Base-by-base conservation (phyloP, 2,113 vertebrate species). In the Opisthocomus hoazin region DNA sequence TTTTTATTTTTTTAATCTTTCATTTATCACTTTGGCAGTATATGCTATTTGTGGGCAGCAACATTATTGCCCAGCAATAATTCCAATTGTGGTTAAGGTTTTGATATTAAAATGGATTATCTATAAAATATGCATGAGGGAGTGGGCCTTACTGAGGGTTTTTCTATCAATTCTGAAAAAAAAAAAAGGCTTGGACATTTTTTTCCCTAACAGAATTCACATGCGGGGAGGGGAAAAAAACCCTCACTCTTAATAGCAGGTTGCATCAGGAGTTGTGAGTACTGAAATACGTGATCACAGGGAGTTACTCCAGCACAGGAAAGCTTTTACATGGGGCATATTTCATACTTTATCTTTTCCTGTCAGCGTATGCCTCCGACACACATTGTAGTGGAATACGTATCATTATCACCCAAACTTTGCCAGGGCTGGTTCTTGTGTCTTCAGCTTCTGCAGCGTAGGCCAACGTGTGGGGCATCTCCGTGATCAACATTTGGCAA, bases 341-440 rank as follows among this genome's bases (percentile, higher is more conserved):
- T 22, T 70, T 69, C 60, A 24, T 65, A 26, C 16, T 41, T 36
- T 6, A 37, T 45, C 17, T 45, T 78, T 45, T 65, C 32, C n/a
- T 68, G 24, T 84, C 53, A 10, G 6, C 5, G 5, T 12, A 5
- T 45, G 39, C 20, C 60, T 71, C 21, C 77, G 57, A 32, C 34
- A 8, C 11, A 22, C 11, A 10, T 10, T 9, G 5, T 7, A 27
- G 41, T 21, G 29, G 34, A 54, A 17, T 26, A n/a, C 2, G 0
- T 36, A 10, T 14, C 10, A 3, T 27, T 46, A 24, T 23, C 56
- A 54, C 66, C 51, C 39, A 27, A 75, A 29, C 7, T 11, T 29
- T 57, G 12, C n/a, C 29, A 24, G 56, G 37, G 41, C 29, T 30
- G 21, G 16, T 60, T 53, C 43, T 61, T 41, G 12, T 0, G 1